Evolutionary conservation across 2,888 invertebrate species (phyloP).

Genomic region (Spisula subtruncata): DNA sequence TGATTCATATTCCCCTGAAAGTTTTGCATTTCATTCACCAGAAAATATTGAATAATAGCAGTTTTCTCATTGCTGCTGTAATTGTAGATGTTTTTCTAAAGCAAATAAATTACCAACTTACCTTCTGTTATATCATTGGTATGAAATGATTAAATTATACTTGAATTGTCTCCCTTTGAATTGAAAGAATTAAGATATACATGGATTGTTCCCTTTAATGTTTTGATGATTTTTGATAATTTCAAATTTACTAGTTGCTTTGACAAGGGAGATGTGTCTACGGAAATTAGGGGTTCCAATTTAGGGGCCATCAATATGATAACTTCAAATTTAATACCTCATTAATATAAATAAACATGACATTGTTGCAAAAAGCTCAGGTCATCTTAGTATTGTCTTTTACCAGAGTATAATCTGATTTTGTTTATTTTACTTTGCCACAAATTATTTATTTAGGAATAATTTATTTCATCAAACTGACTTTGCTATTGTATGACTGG

Average conservation of each 20-base stretch:
- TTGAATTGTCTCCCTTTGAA: not conserved
- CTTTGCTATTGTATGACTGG: not conserved
- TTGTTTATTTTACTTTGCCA: not conserved
- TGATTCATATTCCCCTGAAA: too few species aligned
- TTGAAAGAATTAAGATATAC: not conserved
- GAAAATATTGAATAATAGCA: too few species aligned
- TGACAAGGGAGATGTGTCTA: not conserved
- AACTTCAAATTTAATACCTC: not conserved
- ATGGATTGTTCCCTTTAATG: not conserved
- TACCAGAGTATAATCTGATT: not conserved
- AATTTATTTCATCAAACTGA: not conserved
- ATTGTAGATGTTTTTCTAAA: not conserved
- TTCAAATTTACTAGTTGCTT: not conserved
- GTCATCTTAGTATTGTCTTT: not conserved
- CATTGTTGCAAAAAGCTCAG: not conserved
- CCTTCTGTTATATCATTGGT: not conserved
- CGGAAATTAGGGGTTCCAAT: not conserved
- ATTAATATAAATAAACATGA: constrained; percentile 8
- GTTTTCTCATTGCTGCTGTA: not conserved
- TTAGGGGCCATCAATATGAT: not conserved
- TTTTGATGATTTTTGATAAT: not conserved
- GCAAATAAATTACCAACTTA: not conserved
- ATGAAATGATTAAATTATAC: not conserved
- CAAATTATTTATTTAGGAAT: not conserved
- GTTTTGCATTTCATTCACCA: too few species aligned